phyloP scores from a whole-genome alignment of 2,113 vertebrate species.

The Phrynocephalus versicolor region DNA sequence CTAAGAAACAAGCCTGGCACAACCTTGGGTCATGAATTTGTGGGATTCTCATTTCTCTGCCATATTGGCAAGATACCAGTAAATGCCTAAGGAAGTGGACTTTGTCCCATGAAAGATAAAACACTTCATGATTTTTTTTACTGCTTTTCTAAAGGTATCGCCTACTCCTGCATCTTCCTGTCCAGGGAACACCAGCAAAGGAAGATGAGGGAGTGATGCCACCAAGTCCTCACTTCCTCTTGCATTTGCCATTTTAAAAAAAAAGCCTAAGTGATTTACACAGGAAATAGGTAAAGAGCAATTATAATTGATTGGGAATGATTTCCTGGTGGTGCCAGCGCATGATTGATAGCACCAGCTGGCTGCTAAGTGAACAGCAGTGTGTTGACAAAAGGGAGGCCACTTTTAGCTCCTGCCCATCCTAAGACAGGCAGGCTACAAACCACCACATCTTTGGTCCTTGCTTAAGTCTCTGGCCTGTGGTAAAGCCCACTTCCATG shows the following conservation, averaged over 20 bases:
- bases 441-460: slow-evolving; percentile 16
- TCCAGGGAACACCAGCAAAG: slow-evolving; percentile 21
- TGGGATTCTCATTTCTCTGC: no score
- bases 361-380: slow-evolving; percentile 48
- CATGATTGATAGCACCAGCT: slow-evolving; percentile 63
- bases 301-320: slow-evolving; percentile 75
- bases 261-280: slow-evolving; percentile 63
- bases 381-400: slow-evolving; percentile 34
- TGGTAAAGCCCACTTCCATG: accelerated
- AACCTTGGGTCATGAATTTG: no score
- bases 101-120: no score
- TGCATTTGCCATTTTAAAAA: slow-evolving; percentile 47
- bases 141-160: no score
- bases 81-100: no score
- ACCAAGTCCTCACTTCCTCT: slow-evolving; percentile 36
- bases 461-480: background rate
- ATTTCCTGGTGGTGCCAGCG: slow-evolving; percentile 67
- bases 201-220: slow-evolving; percentile 47
- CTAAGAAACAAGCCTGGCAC: no score
- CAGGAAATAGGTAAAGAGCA: slow-evolving; percentile 70
- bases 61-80: no score
- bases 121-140: no score
- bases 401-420: slow-evolving; percentile 27
- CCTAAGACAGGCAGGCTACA: slow-evolving; percentile 29
- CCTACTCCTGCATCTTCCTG: slow-evolving; percentile 1